phyloP scores from a whole-genome alignment of 2,113 vertebrate genomes.

The Camarhynchus parvulus region DNA sequence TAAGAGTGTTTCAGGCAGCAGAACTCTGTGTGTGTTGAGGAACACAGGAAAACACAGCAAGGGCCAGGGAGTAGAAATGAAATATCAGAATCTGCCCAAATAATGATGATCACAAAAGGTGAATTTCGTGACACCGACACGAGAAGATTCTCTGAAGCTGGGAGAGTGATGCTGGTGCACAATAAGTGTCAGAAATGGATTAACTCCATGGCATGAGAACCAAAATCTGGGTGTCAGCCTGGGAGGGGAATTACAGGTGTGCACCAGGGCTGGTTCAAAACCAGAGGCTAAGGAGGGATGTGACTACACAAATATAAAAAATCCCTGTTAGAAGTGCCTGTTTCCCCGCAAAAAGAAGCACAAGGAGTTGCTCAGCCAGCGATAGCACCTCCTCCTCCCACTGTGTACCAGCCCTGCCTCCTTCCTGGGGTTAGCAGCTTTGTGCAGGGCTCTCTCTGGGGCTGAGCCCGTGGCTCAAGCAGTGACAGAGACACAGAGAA shows the following conservation, averaged over 20 bases:
- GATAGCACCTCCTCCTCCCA: neutral
- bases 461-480: neutral
- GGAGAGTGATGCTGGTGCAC: neutral
- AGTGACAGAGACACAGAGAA: fast-evolving
- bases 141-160: neutral
- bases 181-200: neutral
- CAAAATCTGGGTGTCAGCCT: neutral
- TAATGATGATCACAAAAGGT: neutral
- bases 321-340: neutral
- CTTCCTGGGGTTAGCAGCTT: neutral
- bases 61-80: neutral
- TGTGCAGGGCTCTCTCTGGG: neutral
- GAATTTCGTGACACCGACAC: neutral
- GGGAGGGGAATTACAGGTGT: neutral
- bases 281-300: neutral
- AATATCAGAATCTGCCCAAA: neutral
- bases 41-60: neutral
- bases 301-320: neutral
- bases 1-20: neutral
- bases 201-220: neutral
- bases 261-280: neutral
- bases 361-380: neutral
- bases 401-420: fast-evolving
- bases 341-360: neutral
- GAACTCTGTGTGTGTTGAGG: neutral